phyloP scores from a whole-genome alignment of 1,140 invertebrate genomes.

The Drosophila elegans region DNA sequence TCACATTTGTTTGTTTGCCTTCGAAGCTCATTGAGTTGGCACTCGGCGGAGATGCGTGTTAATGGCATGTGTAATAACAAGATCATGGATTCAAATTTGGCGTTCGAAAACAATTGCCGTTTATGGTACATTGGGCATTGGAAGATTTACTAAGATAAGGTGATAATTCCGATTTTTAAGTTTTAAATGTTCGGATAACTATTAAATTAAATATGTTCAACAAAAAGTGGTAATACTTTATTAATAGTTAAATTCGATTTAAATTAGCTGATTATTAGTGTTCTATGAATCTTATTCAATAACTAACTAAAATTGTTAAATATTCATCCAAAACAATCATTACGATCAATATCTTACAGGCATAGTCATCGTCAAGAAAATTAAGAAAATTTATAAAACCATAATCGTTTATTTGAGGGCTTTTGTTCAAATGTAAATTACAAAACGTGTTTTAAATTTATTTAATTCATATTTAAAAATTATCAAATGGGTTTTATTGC shows the following conservation, averaged over 20 bases:
- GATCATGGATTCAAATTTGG: slow-evolving; percentile 61
- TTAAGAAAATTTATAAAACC: not conserved
- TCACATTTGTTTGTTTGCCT: slow-evolving; percentile 69
- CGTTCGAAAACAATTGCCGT: slow-evolving; percentile 32
- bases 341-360: too few species aligned
- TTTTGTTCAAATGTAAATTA: not conserved
- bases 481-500: not conserved
- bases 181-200: not conserved
- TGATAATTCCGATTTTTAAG: not conserved
- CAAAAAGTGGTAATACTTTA: not conserved
- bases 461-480: slow-evolving; percentile 6
- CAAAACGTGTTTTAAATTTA: not conserved
- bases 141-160: not conserved
- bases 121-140: not conserved
- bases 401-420: not conserved
- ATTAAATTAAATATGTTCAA: too few species aligned
- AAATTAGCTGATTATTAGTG: too few species aligned
- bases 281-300: too few species aligned
- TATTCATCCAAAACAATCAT: too few species aligned
- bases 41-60: slow-evolving; percentile 61
- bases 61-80: slow-evolving; percentile 69
- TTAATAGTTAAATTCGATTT: not conserved
- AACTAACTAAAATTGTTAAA: too few species aligned
- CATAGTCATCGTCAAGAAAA: too few species aligned
- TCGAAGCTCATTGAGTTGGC: slow-evolving; percentile 65